Base-by-base conservation (phyloP, 1,140 invertebrate genomes). In the Lasioglossum baleicum region DNA sequence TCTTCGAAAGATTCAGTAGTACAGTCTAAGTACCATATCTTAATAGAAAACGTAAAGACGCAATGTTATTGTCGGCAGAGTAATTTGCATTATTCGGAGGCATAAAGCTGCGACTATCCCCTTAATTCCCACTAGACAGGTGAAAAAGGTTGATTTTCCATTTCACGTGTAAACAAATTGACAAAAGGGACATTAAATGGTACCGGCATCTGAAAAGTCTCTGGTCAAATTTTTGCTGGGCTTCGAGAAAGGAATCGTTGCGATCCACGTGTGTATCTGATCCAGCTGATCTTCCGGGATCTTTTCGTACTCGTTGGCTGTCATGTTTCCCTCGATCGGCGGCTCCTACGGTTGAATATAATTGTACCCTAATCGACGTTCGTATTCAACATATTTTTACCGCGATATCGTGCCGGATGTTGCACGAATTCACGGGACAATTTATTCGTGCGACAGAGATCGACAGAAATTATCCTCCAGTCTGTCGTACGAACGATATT, bases 201-300 rank as follows among this genome's bases (percentile, higher is more conserved):
- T 92, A 95, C 95, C 94, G 79, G 94, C 96, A 92, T 96, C 95
- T 53, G 95, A 94, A 87, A 96, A 96, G 87, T 96, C 95, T 72
- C 94, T 93, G 44, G 94, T 93, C 61, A 96, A 94, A 72, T 95
- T 95, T 84, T 93, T 94, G 31, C 94, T 95, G 0, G 93, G 92
- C 63, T 95, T 91, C 0, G 94, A 94, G 22, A 95, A 90, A 11
- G 94, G 92, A 77, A 95, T 94, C 0, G 90, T 91, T 71, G 95
- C 94, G 7, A 96, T 93, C 95, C 95, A 96, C 35, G 93, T 85
- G 73, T 92, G 90, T 20, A 94, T 81, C 53, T 93, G 91, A 72
- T 91, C 83, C n/a, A 63, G 13, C 67, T 56, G 61, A 61, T 81
- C 66, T 13, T 58, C 60, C 13, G 70, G 20, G 58, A 44, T 66